Base-by-base conservation (phyloP, 2,797 vertebrate genomes). In the Sarcoramphus papa region DNA sequence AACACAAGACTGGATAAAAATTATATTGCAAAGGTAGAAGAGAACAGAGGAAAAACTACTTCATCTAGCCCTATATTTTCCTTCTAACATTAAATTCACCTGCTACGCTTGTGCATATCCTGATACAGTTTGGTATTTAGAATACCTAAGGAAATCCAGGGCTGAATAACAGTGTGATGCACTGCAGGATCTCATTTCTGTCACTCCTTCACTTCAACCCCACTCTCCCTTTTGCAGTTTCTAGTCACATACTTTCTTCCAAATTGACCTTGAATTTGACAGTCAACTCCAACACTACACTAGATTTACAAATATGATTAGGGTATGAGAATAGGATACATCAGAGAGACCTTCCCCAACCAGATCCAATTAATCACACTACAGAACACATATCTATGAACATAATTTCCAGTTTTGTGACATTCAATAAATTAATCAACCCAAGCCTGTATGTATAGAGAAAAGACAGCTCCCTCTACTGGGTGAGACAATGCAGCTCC, bases 251-350 rank as follows among this genome's bases (percentile, higher is more conserved):
- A 56, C 25, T 57, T 92, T 69, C 75, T 48, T 91, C 84, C 81
- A 92, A 80, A 85, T 10, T 81, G 85, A 95, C 92, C 93, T 96
- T 94, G 96, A 93, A 90, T 95, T 75, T 82, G 73, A 93, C 76
- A 86, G 64, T 48, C 50, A 56, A 88, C 77, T 91, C 79, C 76
- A 96, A 88, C 25, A 21, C 65, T 48, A 75, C 41, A 18, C 57
- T 81, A 84, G 85, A 85, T 85, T 88, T 68, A 91, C 78, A 95
- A 95, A 95, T 69, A 85, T 21, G 50, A 96, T 89, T 72, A 88
- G 35, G 16, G 37, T 45, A 62, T 31, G 48, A 92, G 69, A 90
- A 75, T 21, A 88, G 74, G 83, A 89, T 59, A 93, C 81, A 90
- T 75, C 56, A 92, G 60, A 54, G 60, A 83, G 37, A 81, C 50